Evolutionary conservation across 2,797 vertebrate species (phyloP), one percentile per base, ranked within the genome.

Genomic region (Helarctos malayanus): DNA sequence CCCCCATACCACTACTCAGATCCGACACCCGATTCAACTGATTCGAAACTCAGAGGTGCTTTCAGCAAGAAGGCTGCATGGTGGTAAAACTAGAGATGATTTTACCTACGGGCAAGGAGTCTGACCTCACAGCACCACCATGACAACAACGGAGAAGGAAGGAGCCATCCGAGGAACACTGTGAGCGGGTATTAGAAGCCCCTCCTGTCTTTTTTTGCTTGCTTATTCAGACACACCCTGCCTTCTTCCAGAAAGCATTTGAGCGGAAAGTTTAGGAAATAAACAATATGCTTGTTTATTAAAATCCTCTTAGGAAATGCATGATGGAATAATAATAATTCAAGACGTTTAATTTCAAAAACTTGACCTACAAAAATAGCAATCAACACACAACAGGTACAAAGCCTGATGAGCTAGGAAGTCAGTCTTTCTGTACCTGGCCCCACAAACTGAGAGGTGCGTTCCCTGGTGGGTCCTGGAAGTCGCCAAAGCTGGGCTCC

Each of bases 341-440:
- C 69, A 81, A 82, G 63, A 91, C 32, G 71, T 49, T 91, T 80
- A 83, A 95, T 59, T 93, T 89, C 79, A 7, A 84, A 89, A 97
- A 57, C 9, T n/a, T 69, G 90, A 69, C 16, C 61, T 49, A 83
- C 12, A 97, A 75, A 95, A 97, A 27, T 68, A 85, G 94, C 91
- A 61, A 71, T 79, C 47, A 86, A 78, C 84, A 86, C 2, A n/a
- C 38, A 57, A 65, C 54, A 78, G 45, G 32, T 56, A 29, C 83
- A 83, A 95, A 93, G n/a, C 56, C 89, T 68, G 35, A 94, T 85
- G 15, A 82, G 14, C n/a, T 71, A 45, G 69, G 12, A 47, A 80
- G 54, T 35, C 54, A 21, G 49, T 23, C 38, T 5, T 79, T 87
- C 84, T 38, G 13, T 59, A 61, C 65, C 47, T 29, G 35, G 65